Evolutionary conservation across 64 coral and sea anemone genomes (phyloP), one percentile per base, ranked within the genome.

Genomic region (Pocillopora damicornis): DNA sequence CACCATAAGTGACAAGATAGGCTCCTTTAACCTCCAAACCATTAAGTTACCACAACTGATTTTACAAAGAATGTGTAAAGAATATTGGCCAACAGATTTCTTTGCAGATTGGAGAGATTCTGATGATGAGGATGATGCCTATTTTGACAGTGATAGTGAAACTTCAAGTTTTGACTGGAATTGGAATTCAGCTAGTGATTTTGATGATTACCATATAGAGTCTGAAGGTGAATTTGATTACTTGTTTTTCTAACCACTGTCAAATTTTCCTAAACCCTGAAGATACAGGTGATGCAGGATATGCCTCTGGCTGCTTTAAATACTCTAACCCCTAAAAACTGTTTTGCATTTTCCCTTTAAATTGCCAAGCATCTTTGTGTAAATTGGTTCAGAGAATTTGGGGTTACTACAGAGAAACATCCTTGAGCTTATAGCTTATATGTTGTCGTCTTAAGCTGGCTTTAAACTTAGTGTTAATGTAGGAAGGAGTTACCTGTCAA

Each of bases 1-100:
- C 56, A 60, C 34, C 79, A 23, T 77, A 45, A 69, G 66, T 15
- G 71, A 71, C 63, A 91, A 91, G 38, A 79, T 87, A 71, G 81
- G 56, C 11, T 72, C 16, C 0, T 85, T 57, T 72, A 85, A 63
- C 25, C 81, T 85, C 42, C 57, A 65, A 17, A 72, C 37, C 20
- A 85, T 45, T 13, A 37, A 85, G 42, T 63, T 85, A 56, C 81
- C 81, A 37, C 13, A 37, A 5, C 9, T 85, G 16, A 85, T 85
- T 72, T 72, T 85, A 38, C 64, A 72, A 51, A 85, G 81, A 72
- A 25, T 85, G 81, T 42, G 12, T 3, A 15, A 1, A 71, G 81
- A 38, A 11, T 1, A 23, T 10, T 85, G 42, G 13, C 62, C 11
- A 17, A 23, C 20, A 11, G 81, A 72, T 23, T 72, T 57, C 7